Evolutionary conservation across 1,140 invertebrate species (phyloP), one percentile per base, ranked within the genome.

Genomic region (Philotrypesis tridentata): DNA sequence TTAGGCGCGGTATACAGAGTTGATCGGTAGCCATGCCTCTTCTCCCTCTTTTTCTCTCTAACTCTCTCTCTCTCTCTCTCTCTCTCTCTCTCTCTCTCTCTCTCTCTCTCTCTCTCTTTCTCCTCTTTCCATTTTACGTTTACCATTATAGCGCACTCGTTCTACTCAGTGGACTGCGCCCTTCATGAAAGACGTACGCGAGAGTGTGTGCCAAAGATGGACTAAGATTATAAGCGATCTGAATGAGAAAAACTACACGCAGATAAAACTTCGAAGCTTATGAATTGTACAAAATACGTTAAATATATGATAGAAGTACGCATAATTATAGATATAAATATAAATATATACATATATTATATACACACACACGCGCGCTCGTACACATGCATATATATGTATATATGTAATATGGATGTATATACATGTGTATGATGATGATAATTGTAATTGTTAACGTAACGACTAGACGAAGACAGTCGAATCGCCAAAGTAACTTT

Each of bases 271-370:
- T 85, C 48, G 87, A 89, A 89, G 86, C 86, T 87, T 89, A 88
- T 84, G 71, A 68, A 87, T 83, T 89, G 88, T 89, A 89, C 86
- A 89, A 89, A 89, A 85, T 88, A 89, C 75, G 80, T 88, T 88
- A 87, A 86, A 87, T 87, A 85, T 86, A 55, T 55, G 48, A 55
- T 55, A 55, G 21, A 55, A 55, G 48, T 55, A 55, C 48, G 17
- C n/a, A 55, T 55, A 55, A 55, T 21, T 55, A 88, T 86, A 86
- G 84, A 68, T 76, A 80, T 55, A 55, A 55, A 55, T 48, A 43
- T 43, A 43, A 7, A 43, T 43, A 48, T 77, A 77, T 63, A 21
- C 27, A 68, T 78, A 33, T n/a, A n/a, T n/a, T n/a, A n/a, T n/a
- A n/a, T n/a, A n/a, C n/a, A n/a, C n/a, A n/a, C n/a, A n/a, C n/a